Base-by-base conservation (phyloP, 2,113 vertebrate genomes). In the Sinocyclocheilus anophthalmus region DNA sequence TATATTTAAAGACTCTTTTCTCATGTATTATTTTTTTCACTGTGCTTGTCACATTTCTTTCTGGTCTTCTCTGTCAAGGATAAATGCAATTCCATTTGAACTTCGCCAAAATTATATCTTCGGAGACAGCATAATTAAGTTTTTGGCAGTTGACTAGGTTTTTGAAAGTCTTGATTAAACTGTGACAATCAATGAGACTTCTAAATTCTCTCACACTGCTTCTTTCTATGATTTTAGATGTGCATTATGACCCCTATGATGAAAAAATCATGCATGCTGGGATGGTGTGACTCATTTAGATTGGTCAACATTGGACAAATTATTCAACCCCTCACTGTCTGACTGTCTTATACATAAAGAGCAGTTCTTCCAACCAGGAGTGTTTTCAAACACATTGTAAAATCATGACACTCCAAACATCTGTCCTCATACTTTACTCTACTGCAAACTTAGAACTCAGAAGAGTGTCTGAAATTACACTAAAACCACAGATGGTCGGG, bases 401-500 rank as follows among this genome's bases (percentile, higher is more conserved):
- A 48, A 73, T 48, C 24, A 48, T 16, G 72, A 75, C 72, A 14
- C 5, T 75, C 39, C 70, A 73, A n/a, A 73, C 39, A 45, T 45
- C 39, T 24, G 39, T 45, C 37, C 42, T 76, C 13, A 76, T 45
- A 42, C 4, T 70, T 70, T 20, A 37, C 16, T 33, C 30, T 1
- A 39, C 4, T 42, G 69, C 69, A 42, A 22, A 72, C 33, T 72
- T 39, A 39, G 11, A 70, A 70, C 18, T 39, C 33, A 39, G 18
- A 72, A 22, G 33, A 39, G 18, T 5, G 18, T 42, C 69, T 72
- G 69, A 75, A 77, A 30, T 50, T 10, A 78, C 3, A 39, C 3
- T 63, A 78, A 20, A 5, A 76, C 72, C n/a, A 80, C 50, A 20
- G 76, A 83, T 20, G n/a, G 61, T 57, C 20, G 59, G 84, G 70